Percentiles rank a stretch among this genome's conserved stretches.
phyloP scores from a whole-genome alignment of 2,797 vertebrate species.

The Anguilla pacifica region DNA sequence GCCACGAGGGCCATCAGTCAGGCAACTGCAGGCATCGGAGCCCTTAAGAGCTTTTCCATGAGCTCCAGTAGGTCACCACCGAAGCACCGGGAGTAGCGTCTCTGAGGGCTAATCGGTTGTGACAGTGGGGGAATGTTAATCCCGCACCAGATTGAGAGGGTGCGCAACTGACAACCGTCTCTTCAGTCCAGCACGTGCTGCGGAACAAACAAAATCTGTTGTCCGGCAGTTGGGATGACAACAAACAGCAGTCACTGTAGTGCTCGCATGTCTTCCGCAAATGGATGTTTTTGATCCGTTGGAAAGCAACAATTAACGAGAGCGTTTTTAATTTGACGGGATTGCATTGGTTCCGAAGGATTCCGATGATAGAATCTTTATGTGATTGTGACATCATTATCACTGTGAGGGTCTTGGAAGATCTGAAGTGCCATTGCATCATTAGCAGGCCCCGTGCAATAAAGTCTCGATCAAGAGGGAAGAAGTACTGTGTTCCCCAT shows the following conservation, averaged over 20 bases:
- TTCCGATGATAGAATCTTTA: not conserved
- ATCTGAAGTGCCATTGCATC: not conserved
- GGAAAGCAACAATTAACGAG: not conserved
- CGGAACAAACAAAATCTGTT: constrained; percentile 19
- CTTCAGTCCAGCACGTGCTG: not conserved
- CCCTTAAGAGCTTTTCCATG: constrained; percentile 32
- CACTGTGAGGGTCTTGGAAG: not conserved
- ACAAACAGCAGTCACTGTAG: not conserved
- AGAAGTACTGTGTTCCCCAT: too few relatives aligned
- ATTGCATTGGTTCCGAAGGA: not conserved
- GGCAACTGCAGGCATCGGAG: constrained; percentile 42
- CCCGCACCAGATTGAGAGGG: not conserved
- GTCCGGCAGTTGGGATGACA: not conserved
- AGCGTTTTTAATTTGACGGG: not conserved
- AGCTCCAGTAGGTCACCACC: constrained; percentile 28
- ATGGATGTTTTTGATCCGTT: not conserved
- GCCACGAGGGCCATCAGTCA: constrained; percentile 55
- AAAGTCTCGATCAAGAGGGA: not conserved
- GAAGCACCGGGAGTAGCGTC: constrained; percentile 27
- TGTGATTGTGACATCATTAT: not conserved
- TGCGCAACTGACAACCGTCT: not conserved
- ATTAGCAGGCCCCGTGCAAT: not conserved
- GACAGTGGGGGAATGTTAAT: not conserved
- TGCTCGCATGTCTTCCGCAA: not conserved
- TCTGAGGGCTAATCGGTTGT: constrained; percentile 23